Evolutionary conservation across 2,888 invertebrate genomes (phyloP).

Genomic region (Xylophagus ater): DNA sequence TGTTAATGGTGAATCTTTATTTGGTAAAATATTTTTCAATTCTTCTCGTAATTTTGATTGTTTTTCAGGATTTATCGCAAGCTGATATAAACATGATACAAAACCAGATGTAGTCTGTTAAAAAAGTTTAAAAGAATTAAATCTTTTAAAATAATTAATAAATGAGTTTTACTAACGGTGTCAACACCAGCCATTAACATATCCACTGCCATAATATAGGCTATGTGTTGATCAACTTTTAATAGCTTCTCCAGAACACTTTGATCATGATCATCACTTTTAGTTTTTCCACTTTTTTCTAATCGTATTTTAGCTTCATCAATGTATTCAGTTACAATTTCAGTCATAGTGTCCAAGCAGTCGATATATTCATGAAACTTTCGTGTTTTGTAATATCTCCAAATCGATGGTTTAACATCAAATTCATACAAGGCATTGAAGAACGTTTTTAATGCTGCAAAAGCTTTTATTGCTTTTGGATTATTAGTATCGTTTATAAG

Average conservation of each 20-base stretch:
- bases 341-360: constrained; percentile 28
- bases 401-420: constrained; percentile 31
- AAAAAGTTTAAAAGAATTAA: constrained; percentile 17
- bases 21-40: constrained; percentile 32
- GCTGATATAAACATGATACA: constrained; percentile 29
- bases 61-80: constrained; percentile 48
- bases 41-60: constrained; percentile 50
- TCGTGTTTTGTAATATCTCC: constrained; percentile 27
- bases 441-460: constrained; percentile 25
- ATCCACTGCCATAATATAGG: constrained; percentile 57
- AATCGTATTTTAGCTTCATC: constrained; percentile 30
- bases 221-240: constrained; percentile 49
- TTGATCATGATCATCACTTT: constrained; percentile 11
- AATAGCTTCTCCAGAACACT: constrained; percentile 55
- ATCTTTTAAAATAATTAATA: background rate
- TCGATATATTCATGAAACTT: constrained; percentile 28
- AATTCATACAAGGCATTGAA: constrained; percentile 27
- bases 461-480: constrained; percentile 23
- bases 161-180: constrained; percentile 44
- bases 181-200: constrained; percentile 63
- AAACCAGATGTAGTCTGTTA: constrained; percentile 32
- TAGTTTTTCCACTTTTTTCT: constrained; percentile 10
- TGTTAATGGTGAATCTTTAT: constrained; percentile 34
- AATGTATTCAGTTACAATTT: constrained; percentile 32
- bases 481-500: constrained; percentile 22